Evolutionary conservation across 2,113 vertebrate species (phyloP).

Genomic region (Catharus fuscescens): DNA sequence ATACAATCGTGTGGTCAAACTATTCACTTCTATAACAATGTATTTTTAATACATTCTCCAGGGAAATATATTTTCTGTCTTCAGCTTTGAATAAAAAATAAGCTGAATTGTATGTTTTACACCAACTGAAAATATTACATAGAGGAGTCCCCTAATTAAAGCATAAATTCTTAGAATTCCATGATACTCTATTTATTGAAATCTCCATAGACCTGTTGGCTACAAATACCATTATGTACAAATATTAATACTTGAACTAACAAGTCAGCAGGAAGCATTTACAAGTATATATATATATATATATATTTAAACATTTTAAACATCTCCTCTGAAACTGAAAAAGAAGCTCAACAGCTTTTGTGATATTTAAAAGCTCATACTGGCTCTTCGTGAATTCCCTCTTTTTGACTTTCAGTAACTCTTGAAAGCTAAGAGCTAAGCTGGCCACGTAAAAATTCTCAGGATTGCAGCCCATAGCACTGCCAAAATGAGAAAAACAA

Average conservation of each 20-base stretch:
- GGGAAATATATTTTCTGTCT: not conserved
- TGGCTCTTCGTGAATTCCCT: not conserved
- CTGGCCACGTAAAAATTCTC: not conserved
- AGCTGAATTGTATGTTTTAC: not conserved
- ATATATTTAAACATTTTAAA: not conserved
- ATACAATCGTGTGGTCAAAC: not conserved
- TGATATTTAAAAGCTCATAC: not conserved
- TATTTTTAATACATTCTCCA: constrained; percentile 18
- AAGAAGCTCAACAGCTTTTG: not conserved
- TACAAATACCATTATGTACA: not conserved
- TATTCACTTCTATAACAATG: not conserved
- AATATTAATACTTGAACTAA: not conserved
- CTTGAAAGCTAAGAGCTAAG: not conserved
- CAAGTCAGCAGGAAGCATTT: constrained; percentile 19
- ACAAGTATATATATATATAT: not conserved
- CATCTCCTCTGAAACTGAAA: not conserved
- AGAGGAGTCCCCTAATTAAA: not conserved
- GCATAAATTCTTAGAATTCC: not conserved
- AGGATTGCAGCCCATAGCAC: not conserved
- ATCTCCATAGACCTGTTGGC: not conserved
- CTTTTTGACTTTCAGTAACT: not conserved
- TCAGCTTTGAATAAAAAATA: not conserved
- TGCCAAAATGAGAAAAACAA: constrained; percentile 24
- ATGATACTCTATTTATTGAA: not conserved
- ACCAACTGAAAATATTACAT: not conserved